Base-by-base conservation (phyloP, 1,140 invertebrate species). In the Reticulitermes speratus region DNA sequence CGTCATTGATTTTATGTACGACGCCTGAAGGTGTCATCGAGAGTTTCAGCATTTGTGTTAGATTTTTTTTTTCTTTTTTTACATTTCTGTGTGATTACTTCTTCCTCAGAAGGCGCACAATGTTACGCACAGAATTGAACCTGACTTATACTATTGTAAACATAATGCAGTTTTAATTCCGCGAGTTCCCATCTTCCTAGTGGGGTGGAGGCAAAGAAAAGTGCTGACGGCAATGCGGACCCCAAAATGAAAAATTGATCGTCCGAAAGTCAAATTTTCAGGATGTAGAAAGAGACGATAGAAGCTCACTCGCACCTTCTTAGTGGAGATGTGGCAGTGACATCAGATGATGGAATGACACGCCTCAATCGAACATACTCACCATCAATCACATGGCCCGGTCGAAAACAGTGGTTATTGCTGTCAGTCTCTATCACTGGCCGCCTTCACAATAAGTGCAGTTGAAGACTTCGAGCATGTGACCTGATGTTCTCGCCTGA, bases 371-470 rank as follows among this genome's bases (percentile, higher is more conserved):
- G 44, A 84, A 84, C 84, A 32, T 65, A 16, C 11, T 16, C 84
- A 32, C 84, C 84, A 84, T 84, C 84, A 52, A 84, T 84, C 84
- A 84, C 84, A 45, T 84, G 65, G 65, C 65, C 25, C 45, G 84
- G 48, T 65, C 30, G 84, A 55, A 45, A 84, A 84, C 84, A 84
- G 55, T 84, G 45, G 84, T 84, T 84, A 84, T 38, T 30, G 48
- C 83, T 52, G 9, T 12, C 38, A 55, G 19, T 25, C 65, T 75
- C n/a, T 12, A 75, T 30, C n/a, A 9, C n/a, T 5, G 65, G n/a
- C n/a, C n/a, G 65, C 65, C 25, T 75, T 75, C 65, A 6, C 65
- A 25, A 30, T 30, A 75, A 75, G 8, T 55, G 5, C 19, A 55
- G 52, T 55, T 75, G 65, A 75, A 25, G 65, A 14, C 25, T 75